phyloP scores from a whole-genome alignment of 1,140 invertebrate genomes.

The Campoletis sonorensis region DNA sequence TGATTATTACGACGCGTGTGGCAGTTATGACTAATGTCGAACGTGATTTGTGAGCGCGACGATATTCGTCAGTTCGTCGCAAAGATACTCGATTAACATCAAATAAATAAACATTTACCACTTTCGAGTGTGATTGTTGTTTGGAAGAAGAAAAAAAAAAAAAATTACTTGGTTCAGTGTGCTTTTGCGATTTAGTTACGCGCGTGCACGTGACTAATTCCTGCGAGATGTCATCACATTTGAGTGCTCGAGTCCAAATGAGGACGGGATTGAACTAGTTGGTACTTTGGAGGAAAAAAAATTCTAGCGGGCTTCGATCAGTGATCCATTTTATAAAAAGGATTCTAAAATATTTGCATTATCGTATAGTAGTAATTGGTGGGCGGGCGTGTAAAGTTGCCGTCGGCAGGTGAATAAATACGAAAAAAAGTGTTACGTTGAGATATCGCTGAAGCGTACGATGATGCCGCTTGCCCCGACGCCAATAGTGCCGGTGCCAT shows the following conservation, averaged over 20 bases:
- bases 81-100: too few species aligned
- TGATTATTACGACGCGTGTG: not conserved
- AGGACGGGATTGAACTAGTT: not conserved
- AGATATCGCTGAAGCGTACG: conserved; percentile 70
- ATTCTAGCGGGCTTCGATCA: not conserved
- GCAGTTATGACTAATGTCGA: not conserved
- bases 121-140: not conserved
- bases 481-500: conserved; percentile 87
- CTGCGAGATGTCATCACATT: conserved; percentile 14
- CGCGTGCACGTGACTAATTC: not conserved
- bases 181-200: not conserved
- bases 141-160: too few species aligned
- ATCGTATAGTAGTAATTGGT: too few species aligned
- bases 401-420: conserved; percentile 32
- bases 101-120: not conserved
- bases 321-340: not conserved
- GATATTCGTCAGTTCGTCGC: not conserved
- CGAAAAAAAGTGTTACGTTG: not conserved
- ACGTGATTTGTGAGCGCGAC: not conserved
- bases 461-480: conserved; percentile 95
- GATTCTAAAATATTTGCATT: too few species aligned
- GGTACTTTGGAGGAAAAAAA: not conserved
- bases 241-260: not conserved
- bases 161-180: not conserved
- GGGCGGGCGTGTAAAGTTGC: not conserved